Evolutionary conservation across 2,113 vertebrate genomes (phyloP), one percentile per base, ranked within the genome.

Genomic region (Campylorhamphus procurvoides): DNA sequence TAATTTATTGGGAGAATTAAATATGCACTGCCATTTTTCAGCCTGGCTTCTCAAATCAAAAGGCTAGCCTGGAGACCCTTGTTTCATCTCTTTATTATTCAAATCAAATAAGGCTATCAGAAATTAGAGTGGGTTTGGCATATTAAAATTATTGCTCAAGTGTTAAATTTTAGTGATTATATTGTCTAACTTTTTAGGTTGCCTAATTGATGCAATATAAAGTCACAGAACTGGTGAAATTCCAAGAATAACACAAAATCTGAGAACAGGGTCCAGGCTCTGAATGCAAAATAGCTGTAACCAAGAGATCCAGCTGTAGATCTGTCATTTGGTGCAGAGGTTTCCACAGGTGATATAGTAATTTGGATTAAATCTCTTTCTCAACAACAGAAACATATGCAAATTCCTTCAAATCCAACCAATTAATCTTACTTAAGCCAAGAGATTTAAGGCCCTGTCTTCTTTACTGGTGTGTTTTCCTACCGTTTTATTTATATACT

Each of bases 131-230:
- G 23, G 18, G 22, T 39, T 84, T 22, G 9, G 69, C 35, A 63
- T 78, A 96, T 87, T 81, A 80, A 88, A 95, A 95, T 90, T 81
- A 90, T 73, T 46, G 59, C 25, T 79, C 31, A 58, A 88, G 20
- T 72, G 60, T 67, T 93, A 80, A 18, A 89, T 74, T 77, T 87
- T 44, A 76, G 66, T 46, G 52, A 88, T 93, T 93, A 60, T 46
- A 64, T 44, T 55, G 33, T 42, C 40, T 82, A 80, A 84, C 44
- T 62, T 69, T 90, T 87, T 77, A 83, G 18, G 25, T 67, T 37
- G 31, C 72, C 31, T 66, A 60, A 77, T 28, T 77, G n/a, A 56
- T 53, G 37, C 28, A 60, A 46, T 67, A 62, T 31, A 58, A 89
- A 60, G n/a, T 77, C 68, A 84, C 29, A 74, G 68, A 91, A 37